phyloP scores from a whole-genome alignment of 2,888 invertebrate species.

The Atherix ibis region DNA sequence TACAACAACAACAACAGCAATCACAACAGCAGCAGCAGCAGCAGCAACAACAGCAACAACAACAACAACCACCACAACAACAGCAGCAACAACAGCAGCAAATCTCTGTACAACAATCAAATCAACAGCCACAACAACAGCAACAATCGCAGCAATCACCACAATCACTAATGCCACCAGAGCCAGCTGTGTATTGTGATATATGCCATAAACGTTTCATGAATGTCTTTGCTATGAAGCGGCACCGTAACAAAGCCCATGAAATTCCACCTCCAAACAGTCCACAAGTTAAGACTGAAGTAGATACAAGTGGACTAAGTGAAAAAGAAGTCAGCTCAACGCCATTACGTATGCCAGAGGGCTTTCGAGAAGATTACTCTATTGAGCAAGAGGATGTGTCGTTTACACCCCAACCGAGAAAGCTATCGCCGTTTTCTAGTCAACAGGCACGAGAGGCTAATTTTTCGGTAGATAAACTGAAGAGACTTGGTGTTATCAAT shows the following conservation, averaged over 20 bases:
- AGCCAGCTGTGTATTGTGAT: conserved; percentile 41
- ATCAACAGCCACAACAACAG: conserved; percentile 12
- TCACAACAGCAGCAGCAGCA: conserved; percentile 18
- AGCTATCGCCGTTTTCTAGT: conserved; percentile 42
- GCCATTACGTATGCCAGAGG: conserved; percentile 28
- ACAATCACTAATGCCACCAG: conserved; percentile 14
- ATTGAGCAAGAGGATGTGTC: conserved; percentile 33
- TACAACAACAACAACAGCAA: conserved; percentile 24
- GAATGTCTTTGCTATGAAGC: conserved; percentile 52
- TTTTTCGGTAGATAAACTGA: conserved; percentile 55
- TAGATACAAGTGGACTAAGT: conserved; percentile 4
- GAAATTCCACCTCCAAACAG: conserved; percentile 30
- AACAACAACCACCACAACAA: conserved; percentile 9
- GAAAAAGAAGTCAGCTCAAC: conserved; percentile 10
- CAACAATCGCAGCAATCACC: conserved; percentile 15
- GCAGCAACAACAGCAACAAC: conserved; percentile 9
- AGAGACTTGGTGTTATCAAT: conserved; percentile 64
- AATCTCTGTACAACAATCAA: conserved; percentile 15
- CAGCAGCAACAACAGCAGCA: conserved; percentile 30
- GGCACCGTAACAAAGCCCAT: conserved; percentile 52
- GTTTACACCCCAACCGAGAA: conserved; percentile 38
- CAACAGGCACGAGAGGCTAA: conserved; percentile 53
- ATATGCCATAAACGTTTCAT: conserved; percentile 58
- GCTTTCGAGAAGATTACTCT: conserved; percentile 31
- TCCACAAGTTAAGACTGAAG: conserved; percentile 10